Evolutionary conservation across 2,888 invertebrate species (phyloP).

Genomic region (Platerodrilus igneus): DNA sequence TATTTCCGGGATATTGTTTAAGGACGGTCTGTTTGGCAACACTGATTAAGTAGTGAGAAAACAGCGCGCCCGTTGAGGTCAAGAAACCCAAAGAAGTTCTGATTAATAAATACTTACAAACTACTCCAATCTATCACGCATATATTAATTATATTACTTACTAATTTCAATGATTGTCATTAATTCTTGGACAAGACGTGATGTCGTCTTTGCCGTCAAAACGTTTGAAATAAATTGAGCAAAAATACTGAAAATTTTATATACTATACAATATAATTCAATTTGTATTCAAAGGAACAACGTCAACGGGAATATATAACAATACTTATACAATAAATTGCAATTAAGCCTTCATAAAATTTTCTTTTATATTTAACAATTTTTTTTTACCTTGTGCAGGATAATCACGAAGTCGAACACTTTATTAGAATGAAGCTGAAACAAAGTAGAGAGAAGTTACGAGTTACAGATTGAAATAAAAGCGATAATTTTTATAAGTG

Average conservation of each 20-base stretch:
- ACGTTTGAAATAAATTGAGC: conserved; percentile 38
- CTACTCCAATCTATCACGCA: conserved; percentile 23
- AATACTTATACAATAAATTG: conserved; percentile 21
- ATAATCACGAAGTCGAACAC: conserved; percentile 20
- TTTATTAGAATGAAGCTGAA: conserved; percentile 24
- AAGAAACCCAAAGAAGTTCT: conserved; percentile 31
- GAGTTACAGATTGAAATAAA: conserved; percentile 21
- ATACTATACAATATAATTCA: conserved; percentile 25
- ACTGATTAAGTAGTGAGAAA: conserved; percentile 18
- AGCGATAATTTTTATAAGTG: conserved; percentile 23
- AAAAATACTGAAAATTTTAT: conserved; percentile 25
- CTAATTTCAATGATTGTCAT: conserved; percentile 44
- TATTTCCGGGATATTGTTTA: conserved; percentile 26
- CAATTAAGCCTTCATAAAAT: no score
- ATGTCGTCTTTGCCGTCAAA: conserved; percentile 38
- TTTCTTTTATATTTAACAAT: conserved; percentile 11
- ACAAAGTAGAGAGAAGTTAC: conserved; percentile 23
- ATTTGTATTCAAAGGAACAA: conserved; percentile 44
- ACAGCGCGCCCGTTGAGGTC: conserved; percentile 32
- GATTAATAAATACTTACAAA: conserved; percentile 12
- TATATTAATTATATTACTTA: conserved; percentile 23
- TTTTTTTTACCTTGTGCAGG: conserved; percentile 21
- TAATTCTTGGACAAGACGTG: conserved; percentile 49
- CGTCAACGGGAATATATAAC: conserved; percentile 29
- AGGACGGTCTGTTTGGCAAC: conserved; percentile 35